Evolutionary conservation across 2,888 invertebrate genomes (phyloP), one percentile per base, ranked within the genome.

Genomic region (Drosophila pegasa): DNA sequence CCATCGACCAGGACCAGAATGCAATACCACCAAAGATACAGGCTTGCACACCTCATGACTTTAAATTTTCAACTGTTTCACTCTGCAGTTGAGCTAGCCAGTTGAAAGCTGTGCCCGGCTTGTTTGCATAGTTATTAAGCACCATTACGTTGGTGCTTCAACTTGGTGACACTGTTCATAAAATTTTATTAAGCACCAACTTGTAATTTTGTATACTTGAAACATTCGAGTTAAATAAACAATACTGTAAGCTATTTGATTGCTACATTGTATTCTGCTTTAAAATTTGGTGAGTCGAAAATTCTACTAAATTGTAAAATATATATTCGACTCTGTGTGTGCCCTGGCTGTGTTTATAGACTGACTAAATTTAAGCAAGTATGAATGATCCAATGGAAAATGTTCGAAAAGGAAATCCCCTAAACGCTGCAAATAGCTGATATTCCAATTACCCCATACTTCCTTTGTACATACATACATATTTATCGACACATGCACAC

Each of bases 101-200:
- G 12, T 22, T 14, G 22, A 10, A 40, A 16, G 18, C 29, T 33
- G n/a, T 50, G 22, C 14, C 22, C 1, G 25, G 14, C 35, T 51
- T 60, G 45, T 61, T 51, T 60, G 25, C 31, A 38, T n/a, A 45
- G 38, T 47, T 37, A 64, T 52, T 47, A 31, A 7, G 12, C 18
- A 8, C 16, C 18, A 61, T 60, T 33, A 41, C 25, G 20, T 5
- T 14, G 51, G 5, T 16, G 35, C 33, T 22, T 35, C 10, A 35
- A 10, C 7, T 16, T 8, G 18, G 25, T 16, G 22, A 6, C 41
- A 2, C 10, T 25, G 25, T 4, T 16, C 43, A 25, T 43, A 25
- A 43, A 25, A 2, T 16, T 25, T 41, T 14, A 20, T 41, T 14
- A 7, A 22, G 6, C 20, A 3, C 14, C n/a, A n/a, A n/a, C n/a